A percentile compares a stretch with the other conserved stretches of the same genome.
These are phyloP conservation scores for Clavelina lepadiformis DNA, from an alignment of 23 tunicate species.

Conservation along the genomic window DNA sequence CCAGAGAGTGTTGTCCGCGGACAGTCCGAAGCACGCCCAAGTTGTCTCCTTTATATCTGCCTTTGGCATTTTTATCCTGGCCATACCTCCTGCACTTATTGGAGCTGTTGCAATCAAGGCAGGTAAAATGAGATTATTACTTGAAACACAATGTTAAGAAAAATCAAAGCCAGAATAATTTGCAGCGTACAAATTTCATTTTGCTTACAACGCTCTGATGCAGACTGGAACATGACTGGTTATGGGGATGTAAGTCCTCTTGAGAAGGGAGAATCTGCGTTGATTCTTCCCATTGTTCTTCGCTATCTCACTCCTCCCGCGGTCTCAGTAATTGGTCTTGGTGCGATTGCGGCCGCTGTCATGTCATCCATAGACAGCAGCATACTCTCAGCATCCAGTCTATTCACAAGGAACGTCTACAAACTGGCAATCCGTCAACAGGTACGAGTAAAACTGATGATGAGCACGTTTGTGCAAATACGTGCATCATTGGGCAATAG, in stretches of 20 bases:
- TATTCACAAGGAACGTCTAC: slow-evolving; percentile 86
- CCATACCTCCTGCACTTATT: slow-evolving; percentile 72
- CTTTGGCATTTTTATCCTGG: slow-evolving; percentile 62
- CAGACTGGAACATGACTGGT: slow-evolving; percentile 63
- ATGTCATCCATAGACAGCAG: slow-evolving; percentile 96
- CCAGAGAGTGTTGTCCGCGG: slow-evolving; percentile 84
- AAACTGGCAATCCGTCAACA: slow-evolving; percentile 47
- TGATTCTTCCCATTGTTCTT: slow-evolving; percentile 83
- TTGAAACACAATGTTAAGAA: no score
- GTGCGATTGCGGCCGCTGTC: slow-evolving; percentile 93
- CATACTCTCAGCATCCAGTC: slow-evolving; percentile 71
- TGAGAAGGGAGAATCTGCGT: slow-evolving; percentile 18
- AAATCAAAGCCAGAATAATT: no score
- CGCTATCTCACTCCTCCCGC: slow-evolving; percentile 71
- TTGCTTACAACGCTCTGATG: no score
- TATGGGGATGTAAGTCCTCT: slow-evolving; percentile 41
- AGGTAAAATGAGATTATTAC: slow-evolving; percentile 28
- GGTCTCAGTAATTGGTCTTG: slow-evolving; percentile 77
- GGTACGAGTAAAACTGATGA: slow-evolving; percentile 29
- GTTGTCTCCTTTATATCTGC: slow-evolving; percentile 66
- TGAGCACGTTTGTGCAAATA: no score
- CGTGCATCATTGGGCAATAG: no score
- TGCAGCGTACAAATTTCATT: no score
- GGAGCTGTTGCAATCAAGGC: slow-evolving; percentile 77
- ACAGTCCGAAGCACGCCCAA: slow-evolving; percentile 57